These are phyloP conservation scores for Bimastos eiseni DNA, from an alignment of 2,888 invertebrate genomes.

Conservation along the genomic window DNA sequence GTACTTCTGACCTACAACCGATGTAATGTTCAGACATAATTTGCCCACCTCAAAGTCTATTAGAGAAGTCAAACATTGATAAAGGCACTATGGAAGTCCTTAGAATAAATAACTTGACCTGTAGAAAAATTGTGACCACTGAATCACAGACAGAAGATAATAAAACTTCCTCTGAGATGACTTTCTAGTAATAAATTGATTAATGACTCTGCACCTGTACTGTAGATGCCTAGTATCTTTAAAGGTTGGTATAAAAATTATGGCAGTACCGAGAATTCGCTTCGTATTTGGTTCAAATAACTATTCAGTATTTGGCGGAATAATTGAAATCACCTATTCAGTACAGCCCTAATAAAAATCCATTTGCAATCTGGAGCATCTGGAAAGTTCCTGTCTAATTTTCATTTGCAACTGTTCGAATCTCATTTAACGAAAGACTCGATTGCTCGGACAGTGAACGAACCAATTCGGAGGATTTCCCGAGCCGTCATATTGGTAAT, in stretches of 20 bases:
- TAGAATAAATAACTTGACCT: background rate
- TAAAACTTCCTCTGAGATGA: background rate
- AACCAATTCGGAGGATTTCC: constrained; percentile 70
- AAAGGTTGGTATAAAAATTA: no score
- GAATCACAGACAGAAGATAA: background rate
- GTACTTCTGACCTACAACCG: constrained; percentile 36
- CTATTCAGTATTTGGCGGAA: no score
- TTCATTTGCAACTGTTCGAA: background rate
- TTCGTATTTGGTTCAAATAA: no score
- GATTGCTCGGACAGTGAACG: background rate
- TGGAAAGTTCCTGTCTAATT: background rate
- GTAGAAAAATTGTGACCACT: background rate
- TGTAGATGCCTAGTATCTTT: background rate
- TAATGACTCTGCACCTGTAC: background rate
- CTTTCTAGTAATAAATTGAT: background rate
- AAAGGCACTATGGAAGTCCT: no score
- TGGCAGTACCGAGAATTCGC: no score
- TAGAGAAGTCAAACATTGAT: background rate
- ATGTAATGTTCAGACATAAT: background rate
- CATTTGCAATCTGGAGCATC: background rate
- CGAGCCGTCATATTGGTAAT: constrained; percentile 76
- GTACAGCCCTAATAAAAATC: no score
- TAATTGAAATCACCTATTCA: no score
- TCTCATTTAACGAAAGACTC: background rate
- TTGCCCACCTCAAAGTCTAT: no score